A percentile compares a stretch with the other conserved stretches of the same genome.
Evolutionary conservation across 2,797 vertebrate species (phyloP).

Genomic region (Sebastiscus tertius): DNA sequence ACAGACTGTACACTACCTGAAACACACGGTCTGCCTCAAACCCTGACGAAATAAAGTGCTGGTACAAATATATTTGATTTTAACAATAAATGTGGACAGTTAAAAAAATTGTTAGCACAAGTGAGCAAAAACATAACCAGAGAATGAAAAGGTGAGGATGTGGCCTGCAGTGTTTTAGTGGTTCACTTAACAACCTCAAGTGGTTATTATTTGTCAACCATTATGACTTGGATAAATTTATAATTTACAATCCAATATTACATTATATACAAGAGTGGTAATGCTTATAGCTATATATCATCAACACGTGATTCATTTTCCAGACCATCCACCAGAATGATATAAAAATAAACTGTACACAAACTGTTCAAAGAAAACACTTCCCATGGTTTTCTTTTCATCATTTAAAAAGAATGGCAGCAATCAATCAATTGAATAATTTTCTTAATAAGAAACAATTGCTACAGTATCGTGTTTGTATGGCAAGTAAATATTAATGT

Average conservation of each 20-base stretch:
- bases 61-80: constrained; percentile 79
- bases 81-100: constrained; percentile 73
- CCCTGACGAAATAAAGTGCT: constrained; percentile 87
- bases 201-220: constrained; percentile 76
- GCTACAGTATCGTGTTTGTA: constrained; percentile 92
- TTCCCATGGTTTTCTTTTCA: constrained; percentile 81
- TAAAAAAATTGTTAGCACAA: constrained; percentile 46
- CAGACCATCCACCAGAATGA: constrained; percentile 86
- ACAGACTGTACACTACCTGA: constrained; percentile 69
- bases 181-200: constrained; percentile 76
- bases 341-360: constrained; percentile 93
- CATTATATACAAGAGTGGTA: constrained; percentile 87
- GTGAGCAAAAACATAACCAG: constrained; percentile 46
- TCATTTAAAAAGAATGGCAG: constrained; percentile 88
- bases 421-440: constrained; percentile 85
- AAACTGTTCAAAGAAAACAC: constrained; percentile 88
- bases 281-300: constrained; percentile 84
- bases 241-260: constrained; percentile 90
- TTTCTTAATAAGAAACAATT: constrained; percentile 87
- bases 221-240: constrained; percentile 78
- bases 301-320: constrained; percentile 80
- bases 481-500: constrained; percentile 87
- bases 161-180: constrained; percentile 74
- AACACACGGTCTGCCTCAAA: constrained; percentile 66
- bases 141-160: constrained; percentile 60